A percentile compares a stretch with the other conserved stretches of the same genome.
Conservation (phyloP, 2,888 invertebrate species). For the Malthinus flaveolus region DNA sequence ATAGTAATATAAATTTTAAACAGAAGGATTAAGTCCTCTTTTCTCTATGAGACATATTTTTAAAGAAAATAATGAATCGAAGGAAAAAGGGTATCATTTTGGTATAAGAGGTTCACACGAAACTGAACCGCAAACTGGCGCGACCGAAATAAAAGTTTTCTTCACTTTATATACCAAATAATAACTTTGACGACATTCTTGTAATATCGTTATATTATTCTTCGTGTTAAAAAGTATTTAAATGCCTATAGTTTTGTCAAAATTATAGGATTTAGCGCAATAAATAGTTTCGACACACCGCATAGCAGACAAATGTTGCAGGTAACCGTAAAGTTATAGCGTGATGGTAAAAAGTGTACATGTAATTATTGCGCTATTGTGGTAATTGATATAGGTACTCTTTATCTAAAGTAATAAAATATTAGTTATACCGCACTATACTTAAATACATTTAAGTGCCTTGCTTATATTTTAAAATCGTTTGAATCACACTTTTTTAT, state of each 20-base stretch:
- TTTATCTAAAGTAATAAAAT: slow-evolving; percentile 28
- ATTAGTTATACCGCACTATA: slow-evolving; percentile 26
- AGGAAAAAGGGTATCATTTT: no score
- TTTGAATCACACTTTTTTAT: slow-evolving; percentile 14
- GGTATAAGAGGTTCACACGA: no score
- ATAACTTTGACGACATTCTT: slow-evolving; percentile 20
- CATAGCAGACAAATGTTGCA: slow-evolving; percentile 29
- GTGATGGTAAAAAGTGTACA: slow-evolving; percentile 27
- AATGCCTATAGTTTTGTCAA: slow-evolving; percentile 28
- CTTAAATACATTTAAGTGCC: slow-evolving; percentile 13
- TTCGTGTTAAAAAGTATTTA: slow-evolving; percentile 33
- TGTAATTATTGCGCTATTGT: slow-evolving; percentile 30
- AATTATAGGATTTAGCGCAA: slow-evolving; percentile 35
- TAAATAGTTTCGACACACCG: slow-evolving; percentile 36
- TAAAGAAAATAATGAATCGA: no score
- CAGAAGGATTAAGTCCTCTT: no score
- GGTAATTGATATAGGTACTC: slow-evolving; percentile 32
- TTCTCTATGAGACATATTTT: no score
- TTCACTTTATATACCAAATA: no score
- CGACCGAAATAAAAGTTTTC: no score
- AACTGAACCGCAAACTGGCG: no score
- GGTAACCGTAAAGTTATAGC: slow-evolving; percentile 26
- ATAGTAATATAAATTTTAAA: no score
- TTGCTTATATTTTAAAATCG: slow-evolving; percentile 8
- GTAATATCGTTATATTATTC: slow-evolving; percentile 12